Percentiles rank a stretch among this genome's conserved stretches.
Conservation (phyloP, 1,140 invertebrate genomes). For the Delia radicum region DNA sequence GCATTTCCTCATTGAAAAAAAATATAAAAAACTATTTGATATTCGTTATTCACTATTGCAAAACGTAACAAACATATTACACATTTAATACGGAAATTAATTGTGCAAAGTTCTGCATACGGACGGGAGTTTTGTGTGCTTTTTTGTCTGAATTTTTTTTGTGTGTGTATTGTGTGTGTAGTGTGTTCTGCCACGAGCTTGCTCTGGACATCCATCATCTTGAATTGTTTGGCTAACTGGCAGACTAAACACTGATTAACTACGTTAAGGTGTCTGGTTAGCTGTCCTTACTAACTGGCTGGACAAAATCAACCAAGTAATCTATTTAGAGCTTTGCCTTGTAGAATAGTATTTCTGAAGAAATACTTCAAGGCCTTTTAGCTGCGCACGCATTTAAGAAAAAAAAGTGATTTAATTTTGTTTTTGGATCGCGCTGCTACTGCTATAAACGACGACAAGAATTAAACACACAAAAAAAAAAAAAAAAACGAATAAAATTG, state of each 20-base stretch:
- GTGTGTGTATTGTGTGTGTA: conserved; percentile 18
- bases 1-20: not conserved
- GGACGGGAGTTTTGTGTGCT: conserved; percentile 5
- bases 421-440: conserved; percentile 5
- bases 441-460: conserved; percentile 3
- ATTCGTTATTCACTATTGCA: not conserved
- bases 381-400: conserved; percentile 15
- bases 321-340: not conserved
- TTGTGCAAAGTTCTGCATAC: conserved; percentile 11
- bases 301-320: not conserved
- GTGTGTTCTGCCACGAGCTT: not conserved
- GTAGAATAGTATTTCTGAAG: conserved; percentile 6
- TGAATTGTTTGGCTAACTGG: not conserved
- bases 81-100: conserved; percentile 10
- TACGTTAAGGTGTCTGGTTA: not conserved
- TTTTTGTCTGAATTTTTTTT: not conserved
- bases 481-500: conserved; percentile 9
- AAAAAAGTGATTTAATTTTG: conserved; percentile 10
- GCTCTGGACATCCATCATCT: not conserved
- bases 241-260: not conserved
- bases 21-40: not conserved
- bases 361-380: conserved; percentile 18
- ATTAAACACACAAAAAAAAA: conserved; percentile 1
- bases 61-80: not conserved
- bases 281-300: not conserved